phyloP scores from a whole-genome alignment of 2,113 vertebrate genomes.

The Mastomys coucha region DNA sequence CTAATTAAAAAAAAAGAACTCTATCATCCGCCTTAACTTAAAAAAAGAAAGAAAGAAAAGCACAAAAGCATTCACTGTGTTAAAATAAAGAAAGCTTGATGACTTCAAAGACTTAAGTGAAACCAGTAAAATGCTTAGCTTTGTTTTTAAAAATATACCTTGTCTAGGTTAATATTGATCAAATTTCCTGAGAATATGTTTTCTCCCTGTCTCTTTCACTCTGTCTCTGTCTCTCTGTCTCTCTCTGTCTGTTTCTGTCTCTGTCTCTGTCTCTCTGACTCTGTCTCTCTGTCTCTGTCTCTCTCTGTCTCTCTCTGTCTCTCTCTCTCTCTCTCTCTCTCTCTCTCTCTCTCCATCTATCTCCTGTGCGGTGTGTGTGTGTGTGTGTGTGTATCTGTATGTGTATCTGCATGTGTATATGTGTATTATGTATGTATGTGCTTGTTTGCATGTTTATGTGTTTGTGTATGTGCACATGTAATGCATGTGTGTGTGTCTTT shows the following conservation, averaged over 20 bases:
- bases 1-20: too few species aligned
- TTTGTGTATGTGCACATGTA: background rate
- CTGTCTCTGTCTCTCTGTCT: background rate
- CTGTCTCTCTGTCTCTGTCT: background rate
- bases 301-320: background rate
- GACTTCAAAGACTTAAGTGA: background rate
- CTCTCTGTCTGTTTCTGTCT: too few species aligned
- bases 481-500: background rate
- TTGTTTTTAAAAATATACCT: background rate
- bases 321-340: too few species aligned
- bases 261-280: too few species aligned
- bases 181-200: background rate
- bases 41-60: too few species aligned
- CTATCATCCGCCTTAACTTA: too few species aligned
- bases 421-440: background rate
- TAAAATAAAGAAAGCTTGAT: background rate
- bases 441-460: too few species aligned
- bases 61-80: too few species aligned
- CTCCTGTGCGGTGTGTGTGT: background rate
- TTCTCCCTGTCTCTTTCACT: background rate
- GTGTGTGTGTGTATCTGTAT: background rate
- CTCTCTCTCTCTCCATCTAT: too few species aligned
- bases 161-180: background rate
- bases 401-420: background rate
- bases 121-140: background rate